Evolutionary conservation across 1,140 invertebrate genomes (phyloP), one percentile per base, ranked within the genome.

Genomic region (Pachypeltis micranthus): DNA sequence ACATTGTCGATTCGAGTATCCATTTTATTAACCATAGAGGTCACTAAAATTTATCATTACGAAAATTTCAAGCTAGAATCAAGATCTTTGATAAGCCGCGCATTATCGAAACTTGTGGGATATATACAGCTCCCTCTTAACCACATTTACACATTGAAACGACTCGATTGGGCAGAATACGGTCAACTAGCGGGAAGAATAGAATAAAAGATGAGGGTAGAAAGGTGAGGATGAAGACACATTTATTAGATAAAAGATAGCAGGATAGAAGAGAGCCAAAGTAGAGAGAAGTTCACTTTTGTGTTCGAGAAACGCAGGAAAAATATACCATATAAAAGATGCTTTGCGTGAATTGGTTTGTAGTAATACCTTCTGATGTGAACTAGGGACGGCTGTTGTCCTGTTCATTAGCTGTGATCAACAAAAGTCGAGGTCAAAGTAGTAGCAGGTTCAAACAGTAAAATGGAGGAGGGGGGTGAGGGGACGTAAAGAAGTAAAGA

Each of bases 401-500:
- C 62, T 63, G 62, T 63, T 63, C 62, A 63, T 63, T 26, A 63
- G 62, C 62, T 63, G 62, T 63, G 62, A 24, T 57, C 62, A 51
- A 51, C 47, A 51, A 51, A 51, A 51, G 47, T 51, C 47, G 10
- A 21, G 4, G 47, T 51, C 47, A 51, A 51, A 7, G 47, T 4
- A 51, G 39, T 19, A 59, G n/a, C 27, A 59, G 23, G 34, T 59
- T 10, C 10, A n/a, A n/a, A 39, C 10, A 39, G 10, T 39, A 10
- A 10, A n/a, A 10, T 39, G n/a, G 10, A n/a, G 34, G 34, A 10
- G 34, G n/a, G 34, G n/a, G 34, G 34, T 10, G 34, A 39, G n/a
- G n/a, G 34, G n/a, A n/a, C n/a, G n/a, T n/a, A n/a, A n/a, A n/a
- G n/a, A n/a, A n/a, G n/a, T n/a, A n/a, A n/a, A n/a, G n/a, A n/a